Percentiles rank a stretch among this genome's conserved stretches.
phyloP scores from a whole-genome alignment of 2,888 invertebrate species.

The Tenthredo amoena region DNA sequence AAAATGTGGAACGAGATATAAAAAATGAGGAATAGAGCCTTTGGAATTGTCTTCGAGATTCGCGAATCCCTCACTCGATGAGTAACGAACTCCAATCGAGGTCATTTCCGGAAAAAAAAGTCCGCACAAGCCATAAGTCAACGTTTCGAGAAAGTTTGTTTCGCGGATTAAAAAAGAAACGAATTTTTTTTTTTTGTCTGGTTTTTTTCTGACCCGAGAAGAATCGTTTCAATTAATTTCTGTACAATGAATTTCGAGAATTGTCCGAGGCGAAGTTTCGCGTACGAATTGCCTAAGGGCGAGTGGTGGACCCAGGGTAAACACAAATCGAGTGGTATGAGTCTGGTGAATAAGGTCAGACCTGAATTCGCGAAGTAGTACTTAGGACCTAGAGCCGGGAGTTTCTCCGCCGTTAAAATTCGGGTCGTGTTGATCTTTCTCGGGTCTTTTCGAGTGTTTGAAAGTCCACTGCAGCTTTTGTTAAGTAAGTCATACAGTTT shows the following conservation, averaged over 20 bases:
- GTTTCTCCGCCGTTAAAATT: neutral
- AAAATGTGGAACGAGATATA: neutral
- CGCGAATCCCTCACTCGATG: neutral
- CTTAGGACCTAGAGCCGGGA: neutral
- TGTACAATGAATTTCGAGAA: neutral
- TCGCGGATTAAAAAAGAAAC: neutral
- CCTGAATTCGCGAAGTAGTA: neutral
- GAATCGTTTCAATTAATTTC: neutral
- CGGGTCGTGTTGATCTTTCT: neutral
- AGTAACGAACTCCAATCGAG: neutral
- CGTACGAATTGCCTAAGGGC: neutral
- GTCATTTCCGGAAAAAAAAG: neutral
- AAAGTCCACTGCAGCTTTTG: constrained; percentile 5
- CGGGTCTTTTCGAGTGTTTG: neutral
- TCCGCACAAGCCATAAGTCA: neutral
- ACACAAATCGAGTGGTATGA: neutral
- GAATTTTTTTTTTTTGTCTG: neutral
- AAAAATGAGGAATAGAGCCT: neutral
- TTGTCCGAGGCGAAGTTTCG: neutral
- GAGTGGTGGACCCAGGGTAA: neutral
- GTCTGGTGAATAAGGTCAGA: constrained; percentile 4
- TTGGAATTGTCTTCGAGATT: neutral
- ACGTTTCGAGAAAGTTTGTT: neutral
- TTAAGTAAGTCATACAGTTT: neutral
- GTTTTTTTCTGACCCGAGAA: too few relatives aligned